Base-by-base conservation (phyloP, 2,888 invertebrate genomes). In the Dynastes grantii region DNA sequence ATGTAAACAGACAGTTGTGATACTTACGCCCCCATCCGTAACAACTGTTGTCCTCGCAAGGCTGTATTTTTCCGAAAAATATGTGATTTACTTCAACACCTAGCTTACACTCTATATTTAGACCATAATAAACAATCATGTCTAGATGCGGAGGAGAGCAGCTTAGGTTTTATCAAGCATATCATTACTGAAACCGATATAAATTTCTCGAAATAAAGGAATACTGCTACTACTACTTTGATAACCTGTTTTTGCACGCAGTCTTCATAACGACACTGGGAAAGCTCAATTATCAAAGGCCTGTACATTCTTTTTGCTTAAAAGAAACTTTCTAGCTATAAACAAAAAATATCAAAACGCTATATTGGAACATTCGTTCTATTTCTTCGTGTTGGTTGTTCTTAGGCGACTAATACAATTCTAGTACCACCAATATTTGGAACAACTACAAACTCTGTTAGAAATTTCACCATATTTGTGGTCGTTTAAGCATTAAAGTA, bases 91-190 rank as follows among this genome's bases (percentile, higher is more conserved):
- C 22, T 58, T 22, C 22, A 6, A 58, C 55, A 8, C 22, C 55
- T 58, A 22, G 22, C 55, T 58, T 58, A 9, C 55, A 5, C 22
- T 58, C 55, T 58, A 58, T 22, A 58, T 58, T 58, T 58, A 22
- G 22, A 4, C 55, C 4, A 9, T 58, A 37, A 37, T n/a, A 22
- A 3, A 2, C 16, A 22, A 22, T 58, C 27, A 58, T 58, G 55
- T 22, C 22, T 22, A 22, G 2, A 58, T 22, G 55, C n/a, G 9
- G 16, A 58, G 55, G 6, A 37, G 32, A 58, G 6, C 22, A 16
- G 2, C 6, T 55, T 22, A 8, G 22, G 22, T 16, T 53, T 53
- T 3, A 13, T 53, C 3, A n/a, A 16, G 5, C 16, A 53, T 16
- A 16, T 53, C 16, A 16, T 53, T 16, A 16, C 9, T 13, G 16